phyloP scores from a whole-genome alignment of 2,113 vertebrate genomes.

The Poeciliopsis turrubarensis region DNA sequence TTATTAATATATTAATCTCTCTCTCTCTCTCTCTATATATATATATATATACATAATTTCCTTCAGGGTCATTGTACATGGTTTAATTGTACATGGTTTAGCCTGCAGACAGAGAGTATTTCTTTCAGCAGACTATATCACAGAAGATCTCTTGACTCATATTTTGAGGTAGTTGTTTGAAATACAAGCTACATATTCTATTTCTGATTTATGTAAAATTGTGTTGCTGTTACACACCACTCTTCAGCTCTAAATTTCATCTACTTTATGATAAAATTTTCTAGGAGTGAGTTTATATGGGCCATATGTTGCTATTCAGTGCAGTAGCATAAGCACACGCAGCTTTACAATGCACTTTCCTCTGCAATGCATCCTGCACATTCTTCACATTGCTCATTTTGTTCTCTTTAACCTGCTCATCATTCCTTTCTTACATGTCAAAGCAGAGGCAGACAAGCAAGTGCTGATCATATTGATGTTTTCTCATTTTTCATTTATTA shows the following conservation, averaged over 20 bases:
- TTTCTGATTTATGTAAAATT: no score
- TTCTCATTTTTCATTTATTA: constrained; percentile 51
- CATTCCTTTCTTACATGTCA: constrained; percentile 38
- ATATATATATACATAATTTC: no score
- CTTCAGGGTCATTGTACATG: no score
- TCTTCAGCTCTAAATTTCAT: background rate
- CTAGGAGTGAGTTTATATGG: background rate
- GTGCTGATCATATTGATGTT: constrained; percentile 48
- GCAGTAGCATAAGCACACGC: background rate
- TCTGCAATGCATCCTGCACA: background rate
- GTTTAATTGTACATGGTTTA: no score
- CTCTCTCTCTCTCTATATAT: no score
- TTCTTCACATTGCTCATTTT: constrained; percentile 19
- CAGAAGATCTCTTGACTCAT: no score
- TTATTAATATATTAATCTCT: no score
- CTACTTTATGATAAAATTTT: background rate
- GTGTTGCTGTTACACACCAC: background rate
- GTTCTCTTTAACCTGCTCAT: constrained; percentile 26
- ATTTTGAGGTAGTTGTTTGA: no score
- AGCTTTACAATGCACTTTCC: background rate
- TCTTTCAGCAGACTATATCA: no score
- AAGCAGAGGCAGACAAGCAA: constrained; percentile 37
- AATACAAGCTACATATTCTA: no score
- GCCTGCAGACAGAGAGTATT: no score
- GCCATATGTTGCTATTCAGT: background rate